Evolutionary conservation across 2,797 vertebrate species (phyloP), one percentile per base, ranked within the genome.

Genomic region (Selene dorsalis): DNA sequence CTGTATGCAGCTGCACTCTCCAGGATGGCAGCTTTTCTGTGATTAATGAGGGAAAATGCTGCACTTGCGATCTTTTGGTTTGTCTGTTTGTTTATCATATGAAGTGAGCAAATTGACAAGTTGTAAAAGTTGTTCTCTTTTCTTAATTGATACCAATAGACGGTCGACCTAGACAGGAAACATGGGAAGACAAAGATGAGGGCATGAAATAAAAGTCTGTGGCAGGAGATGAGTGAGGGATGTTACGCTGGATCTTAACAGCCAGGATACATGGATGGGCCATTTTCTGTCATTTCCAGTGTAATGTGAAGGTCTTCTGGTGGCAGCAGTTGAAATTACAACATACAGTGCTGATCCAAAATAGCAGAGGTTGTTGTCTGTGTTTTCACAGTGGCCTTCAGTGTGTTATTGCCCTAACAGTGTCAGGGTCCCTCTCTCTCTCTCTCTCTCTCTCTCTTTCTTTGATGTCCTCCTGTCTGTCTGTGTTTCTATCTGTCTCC

Each of bases 401-500:
- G 43, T 45, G 43, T 74, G 47, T 24, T 74, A 30, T 45, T 39
- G 48, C 69, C 60, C 72, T 50, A 20, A 47, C 48, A 62, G 79
- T 81, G 80, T 88, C 60, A 38, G 18, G 6, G 65, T 84, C 82
- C 82, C 75, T 57, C 64, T 71, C 58, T 77, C 58, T 79, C 75
- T 84, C 60, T 73, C 61, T 77, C 60, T 79, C 77, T 83, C 63
- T 62, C 59, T 75, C 43, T 39, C n/a, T n/a, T n/a, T n/a, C n/a
- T n/a, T n/a, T n/a, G n/a, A 8, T 53, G 70, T 69, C 75, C 70
- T 82, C 81, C 80, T 72, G 74, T 88, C 83, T 81, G 79, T 79
- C 74, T 63, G 57, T 52, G 58, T 81, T 83, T 80, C 79, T 77
- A 84, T 87, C 84, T 63, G 82, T 78, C 84, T 89, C 80, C 70